Evolutionary conservation across 2,113 vertebrate genomes (phyloP), one percentile per base, ranked within the genome.

Genomic region (Antechinus stuartii): DNA sequence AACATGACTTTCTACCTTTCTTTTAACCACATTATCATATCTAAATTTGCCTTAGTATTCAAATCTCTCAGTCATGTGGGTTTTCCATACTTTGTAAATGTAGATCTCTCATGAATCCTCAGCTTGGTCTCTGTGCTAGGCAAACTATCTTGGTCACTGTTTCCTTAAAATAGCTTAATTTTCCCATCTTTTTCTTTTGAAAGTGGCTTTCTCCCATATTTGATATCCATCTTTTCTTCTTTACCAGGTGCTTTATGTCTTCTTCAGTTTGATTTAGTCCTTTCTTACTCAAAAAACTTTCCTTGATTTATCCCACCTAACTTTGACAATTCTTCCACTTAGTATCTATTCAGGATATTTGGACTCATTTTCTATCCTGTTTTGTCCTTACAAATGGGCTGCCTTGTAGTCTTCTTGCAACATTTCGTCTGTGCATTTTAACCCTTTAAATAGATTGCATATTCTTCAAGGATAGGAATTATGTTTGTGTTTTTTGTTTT

Each of bases 381-480:
- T 12, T 92, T 94, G 25, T 22, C 49, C 89, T 93, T 94, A 76
- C 2, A 54, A 61, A 93, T 2, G n/a, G 6, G 19, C 54, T 92
- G 91, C 92, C 93, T 55, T 95, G n/a, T 93, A 1, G 30, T 93
- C 91, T 90, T 92, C 49, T 57, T n/a, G 46, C 61, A 89, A 92
- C 91, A 42, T 47, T 0, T 27, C 56, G 30, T 27, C 26, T 57
- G 25, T 14, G 61, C 56, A 4, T 84, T 91, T 93, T 96, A 3
- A 89, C 47, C 22, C n/a, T 95, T 35, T 90, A n/a, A 54, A 6
- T 54, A 54, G 49, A 57, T 57, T 89, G 4, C 90, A 90, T 68
- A 91, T 22, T 95, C 90, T 68, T 84, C 55, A 19, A 25, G 84
- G 68, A 26, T 7, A 54, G 27, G 89, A 56, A 91, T 93, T 47